A percentile compares a stretch with the other conserved stretches of the same genome.
These are phyloP conservation scores for Prionailurus bengalensis DNA, from an alignment of 2,113 vertebrate genomes.

Conservation along the genomic window DNA sequence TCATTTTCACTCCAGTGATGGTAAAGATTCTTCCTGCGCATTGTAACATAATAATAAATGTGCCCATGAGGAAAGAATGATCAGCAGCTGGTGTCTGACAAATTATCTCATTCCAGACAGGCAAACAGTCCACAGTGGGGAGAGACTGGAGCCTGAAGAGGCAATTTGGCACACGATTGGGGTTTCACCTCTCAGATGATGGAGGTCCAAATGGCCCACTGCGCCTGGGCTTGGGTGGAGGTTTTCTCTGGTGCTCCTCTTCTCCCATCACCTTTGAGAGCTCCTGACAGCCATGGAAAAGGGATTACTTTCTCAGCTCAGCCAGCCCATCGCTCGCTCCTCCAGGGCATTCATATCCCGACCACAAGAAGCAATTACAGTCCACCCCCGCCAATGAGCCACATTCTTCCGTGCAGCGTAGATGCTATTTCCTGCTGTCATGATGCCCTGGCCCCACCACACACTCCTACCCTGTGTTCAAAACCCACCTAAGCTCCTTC, in stretches of 20 bases:
- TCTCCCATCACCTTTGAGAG: conserved; percentile 65
- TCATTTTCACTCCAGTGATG: conserved; percentile 79
- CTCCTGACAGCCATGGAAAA: conserved; percentile 75
- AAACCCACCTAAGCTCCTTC: neutral
- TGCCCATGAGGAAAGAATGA: conserved; percentile 87
- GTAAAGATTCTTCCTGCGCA: conserved; percentile 86
- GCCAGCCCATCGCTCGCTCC: conserved; percentile 55
- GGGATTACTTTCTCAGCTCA: conserved; percentile 66
- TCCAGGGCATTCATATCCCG: conserved; percentile 23
- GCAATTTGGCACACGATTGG: conserved; percentile 76
- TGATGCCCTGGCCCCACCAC: too few species aligned
- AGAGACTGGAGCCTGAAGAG: conserved; percentile 80
- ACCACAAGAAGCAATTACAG: conserved; percentile 28
- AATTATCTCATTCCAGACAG: conserved; percentile 88
- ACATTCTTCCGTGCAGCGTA: neutral
- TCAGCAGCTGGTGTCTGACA: conserved; percentile 90
- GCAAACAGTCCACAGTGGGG: conserved; percentile 84
- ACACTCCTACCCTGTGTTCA: neutral
- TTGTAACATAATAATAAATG: conserved; percentile 89
- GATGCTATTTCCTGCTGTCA: neutral
- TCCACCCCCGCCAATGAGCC: neutral
- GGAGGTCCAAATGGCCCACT: conserved; percentile 56
- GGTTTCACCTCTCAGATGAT: conserved; percentile 72
- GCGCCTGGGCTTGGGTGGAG: neutral
- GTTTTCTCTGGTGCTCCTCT: neutral